A percentile compares a stretch with the other conserved stretches of the same genome.
phyloP scores from a whole-genome alignment of 1,140 invertebrate species.

The Megalonaias nervosa region DNA sequence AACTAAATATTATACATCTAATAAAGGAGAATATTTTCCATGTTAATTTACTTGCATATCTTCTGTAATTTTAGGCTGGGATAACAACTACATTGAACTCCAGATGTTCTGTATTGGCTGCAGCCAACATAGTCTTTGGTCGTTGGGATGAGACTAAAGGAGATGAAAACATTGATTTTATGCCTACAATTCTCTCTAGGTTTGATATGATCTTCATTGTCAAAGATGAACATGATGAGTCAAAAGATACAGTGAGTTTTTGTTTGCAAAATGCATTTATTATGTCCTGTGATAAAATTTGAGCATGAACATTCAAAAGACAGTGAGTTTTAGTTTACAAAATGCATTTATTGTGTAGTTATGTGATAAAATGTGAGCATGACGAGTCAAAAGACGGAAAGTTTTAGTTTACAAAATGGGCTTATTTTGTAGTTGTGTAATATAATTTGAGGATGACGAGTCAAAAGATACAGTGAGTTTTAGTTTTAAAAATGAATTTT shows the following conservation, averaged over 20 bases:
- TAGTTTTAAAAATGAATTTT: not conserved
- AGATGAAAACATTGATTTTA: slow-evolving; percentile 98
- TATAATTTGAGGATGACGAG: no score
- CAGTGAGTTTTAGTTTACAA: slow-evolving; percentile 73
- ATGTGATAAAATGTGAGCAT: slow-evolving; percentile 99
- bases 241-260: slow-evolving; percentile 84
- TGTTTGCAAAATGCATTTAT: not conserved
- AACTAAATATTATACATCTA: no score
- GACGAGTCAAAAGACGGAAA: slow-evolving; percentile 81
- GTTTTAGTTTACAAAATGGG: slow-evolving; percentile 13
- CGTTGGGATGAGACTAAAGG: slow-evolving; percentile 99
- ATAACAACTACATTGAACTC: slow-evolving; percentile 99
- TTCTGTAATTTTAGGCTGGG: slow-evolving; percentile 80
- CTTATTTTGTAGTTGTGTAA: not conserved
- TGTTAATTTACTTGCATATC: no score
- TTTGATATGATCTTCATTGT: slow-evolving; percentile 99
- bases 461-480: slow-evolving; percentile 82
- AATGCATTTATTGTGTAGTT: slow-evolving; percentile 67
- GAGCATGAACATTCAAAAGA: slow-evolving; percentile 92
- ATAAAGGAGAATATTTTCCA: no score
- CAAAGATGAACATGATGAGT: slow-evolving; percentile 96
- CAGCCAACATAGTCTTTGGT: slow-evolving; percentile 98
- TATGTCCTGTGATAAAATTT: slow-evolving; percentile 39
- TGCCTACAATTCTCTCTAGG: slow-evolving; percentile 99
- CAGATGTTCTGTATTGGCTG: slow-evolving; percentile 97